Base-by-base conservation (phyloP, 1,140 invertebrate genomes). In the Oscheius sp. region DNA sequence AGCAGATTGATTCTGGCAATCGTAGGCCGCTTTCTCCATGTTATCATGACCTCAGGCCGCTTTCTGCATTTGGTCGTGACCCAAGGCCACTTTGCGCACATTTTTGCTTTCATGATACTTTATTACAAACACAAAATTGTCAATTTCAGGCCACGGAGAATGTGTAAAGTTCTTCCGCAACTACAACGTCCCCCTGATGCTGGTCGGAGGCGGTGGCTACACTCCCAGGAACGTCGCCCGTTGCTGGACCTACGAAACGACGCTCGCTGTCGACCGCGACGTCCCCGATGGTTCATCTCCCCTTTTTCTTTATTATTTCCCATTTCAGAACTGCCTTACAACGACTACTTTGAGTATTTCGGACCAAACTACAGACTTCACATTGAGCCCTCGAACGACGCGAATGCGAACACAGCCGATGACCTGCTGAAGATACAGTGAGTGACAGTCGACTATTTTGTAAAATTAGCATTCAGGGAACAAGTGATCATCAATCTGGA, bases 301-400 rank as follows among this genome's bases (percentile, higher is more conserved):
- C 4, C 29, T 36, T 15, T 13, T 26, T 13, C 26, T 75, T 15
- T 63, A 18, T 29, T 77, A 76, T 15, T 69, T 23, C 2, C 10
- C 76, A 71, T 68, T 75, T 59, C 28, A 88, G 95, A 99, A 87
- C 88, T 99, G 63, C 96, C 96, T 0, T 99, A 98, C 86, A 99
- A 99, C 87, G 96, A 99, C 85, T 99, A 99, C 84, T 99, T 99
- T 87, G 96, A 99, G 85, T 99, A 99, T 85, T 99, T 98, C 86
- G 95, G 94, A 94, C 96, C 2, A 20, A 95, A 98, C 85, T 99
- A 98, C 83, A 97, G 97, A 85, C 87, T 99, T 18, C 95, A 99
- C 86, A 98, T 99, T 79, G 97, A 93, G 84, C 95, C 95, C 2
- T 97, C 95, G 32, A 98, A 98, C 81, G 97, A 98, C 93, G 90